Base-by-base conservation (phyloP, 1,140 invertebrate genomes). In the Sogatella furcifera region DNA sequence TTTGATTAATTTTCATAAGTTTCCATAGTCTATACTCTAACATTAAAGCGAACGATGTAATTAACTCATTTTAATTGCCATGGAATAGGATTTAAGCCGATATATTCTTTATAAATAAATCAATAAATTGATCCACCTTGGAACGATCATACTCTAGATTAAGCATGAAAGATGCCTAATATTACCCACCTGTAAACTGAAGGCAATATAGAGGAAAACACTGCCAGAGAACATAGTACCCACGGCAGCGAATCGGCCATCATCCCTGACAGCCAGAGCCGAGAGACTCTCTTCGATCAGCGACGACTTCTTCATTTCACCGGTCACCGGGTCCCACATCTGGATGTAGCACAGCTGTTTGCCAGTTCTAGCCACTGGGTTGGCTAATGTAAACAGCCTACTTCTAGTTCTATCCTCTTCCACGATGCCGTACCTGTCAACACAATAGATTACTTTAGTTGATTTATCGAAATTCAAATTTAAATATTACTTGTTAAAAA, bases 181-280 rank as follows among this genome's bases (percentile, higher is more conserved):
- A 28, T 28, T 60, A 67, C 61, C 68, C 70, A 92, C 89, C 82
- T 91, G 88, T 69, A 97, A 79, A 78, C 89, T 97, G 74, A 95
- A 97, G 31, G 90, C 85, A 57, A 95, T 84, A 69, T 91, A 93
- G 66, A 97, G 89, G 59, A 89, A 84, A 8, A 98, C 88, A 69
- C 84, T 89, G 52, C 94, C 94, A 59, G 86, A 88, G 66, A 89
- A 90, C 88, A 96, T 94, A 21, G 90, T 95, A 6, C 94, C 95
- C 14, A 95, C 82, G 60, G 90, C 93, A 2, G 97, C 78, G 73
- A 92, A 98, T 66, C 86, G 79, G 0, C 94, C 95, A 80, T 96
- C 89, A 69, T 92, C 86, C 60, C 92, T 84, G 8, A 97, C 88
- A 13, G 92, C 87, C 58, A 97, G 73, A 11, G 91, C 88, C 1